Percentiles rank a stretch among this genome's conserved stretches.
Conservation (phyloP, 2,888 invertebrate species). For the Leptopterna dolabrata region DNA sequence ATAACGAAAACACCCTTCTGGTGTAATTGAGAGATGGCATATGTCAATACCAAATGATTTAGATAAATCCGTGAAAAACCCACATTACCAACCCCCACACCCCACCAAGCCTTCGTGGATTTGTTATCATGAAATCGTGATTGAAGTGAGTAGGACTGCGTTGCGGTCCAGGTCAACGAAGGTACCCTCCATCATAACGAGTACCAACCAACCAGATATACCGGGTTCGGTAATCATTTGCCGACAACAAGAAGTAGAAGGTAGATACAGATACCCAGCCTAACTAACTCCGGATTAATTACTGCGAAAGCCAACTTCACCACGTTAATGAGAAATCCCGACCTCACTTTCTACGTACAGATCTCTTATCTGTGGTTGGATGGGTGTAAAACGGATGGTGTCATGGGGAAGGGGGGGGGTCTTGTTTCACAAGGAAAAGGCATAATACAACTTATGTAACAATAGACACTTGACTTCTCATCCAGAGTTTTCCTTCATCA, state of each 20-base stretch:
- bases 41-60: too few species aligned
- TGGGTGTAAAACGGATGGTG: too few species aligned
- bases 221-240: background rate
- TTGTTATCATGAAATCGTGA: too few species aligned
- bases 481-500: background rate
- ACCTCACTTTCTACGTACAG: slow-evolving; percentile 33
- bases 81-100: too few species aligned
- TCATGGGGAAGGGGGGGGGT: background rate
- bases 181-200: background rate
- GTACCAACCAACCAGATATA: background rate
- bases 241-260: background rate
- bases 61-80: too few species aligned
- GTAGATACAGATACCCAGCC: background rate
- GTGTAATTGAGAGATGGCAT: too few species aligned
- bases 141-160: too few species aligned
- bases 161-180: background rate
- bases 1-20: too few species aligned
- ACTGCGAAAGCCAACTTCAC: background rate
- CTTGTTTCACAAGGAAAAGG: slow-evolving; percentile 21
- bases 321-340: slow-evolving; percentile 20
- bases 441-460: slow-evolving; percentile 33
- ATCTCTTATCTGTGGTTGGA: slow-evolving; percentile 14
- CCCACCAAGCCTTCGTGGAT: too few species aligned
- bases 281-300: slow-evolving; percentile 18
- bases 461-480: slow-evolving; percentile 11